phyloP scores from a whole-genome alignment of 1,140 invertebrate genomes.

The Chlorops oryzae region DNA sequence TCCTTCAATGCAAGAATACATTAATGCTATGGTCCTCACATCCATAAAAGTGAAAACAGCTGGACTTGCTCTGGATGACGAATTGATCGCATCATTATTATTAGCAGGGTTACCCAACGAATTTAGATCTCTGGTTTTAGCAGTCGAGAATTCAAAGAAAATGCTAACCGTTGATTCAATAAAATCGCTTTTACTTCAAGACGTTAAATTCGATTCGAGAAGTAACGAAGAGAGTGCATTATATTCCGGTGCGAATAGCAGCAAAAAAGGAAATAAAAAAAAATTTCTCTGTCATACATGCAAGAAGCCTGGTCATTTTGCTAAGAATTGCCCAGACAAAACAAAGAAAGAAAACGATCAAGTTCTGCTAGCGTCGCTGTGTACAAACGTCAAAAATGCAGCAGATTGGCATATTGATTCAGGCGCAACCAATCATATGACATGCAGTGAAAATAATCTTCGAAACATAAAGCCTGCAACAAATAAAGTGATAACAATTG shows the following conservation, averaged over 20 bases:
- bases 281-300: background rate
- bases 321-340: no score
- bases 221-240: background rate
- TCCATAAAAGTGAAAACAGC: background rate
- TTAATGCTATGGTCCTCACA: no score
- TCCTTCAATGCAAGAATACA: conserved; percentile 1
- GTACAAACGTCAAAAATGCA: background rate
- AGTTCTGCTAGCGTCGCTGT: background rate
- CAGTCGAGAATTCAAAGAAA: conserved; percentile 18
- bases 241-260: no score
- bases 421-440: conserved; percentile 4
- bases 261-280: background rate
- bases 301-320: no score
- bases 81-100: background rate
- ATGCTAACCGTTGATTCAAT: conserved; percentile 28
- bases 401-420: conserved; percentile 8
- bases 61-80: no score
- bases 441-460: background rate
- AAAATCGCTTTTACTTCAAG: no score
- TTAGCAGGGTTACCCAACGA: conserved; percentile 4
- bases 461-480: background rate
- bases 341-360: no score
- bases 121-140: conserved; percentile 1
- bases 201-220: conserved; percentile 22
- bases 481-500: conserved; percentile 4